Conservation (phyloP, 2,797 vertebrate genomes). For the Capromys pilorides region DNA sequence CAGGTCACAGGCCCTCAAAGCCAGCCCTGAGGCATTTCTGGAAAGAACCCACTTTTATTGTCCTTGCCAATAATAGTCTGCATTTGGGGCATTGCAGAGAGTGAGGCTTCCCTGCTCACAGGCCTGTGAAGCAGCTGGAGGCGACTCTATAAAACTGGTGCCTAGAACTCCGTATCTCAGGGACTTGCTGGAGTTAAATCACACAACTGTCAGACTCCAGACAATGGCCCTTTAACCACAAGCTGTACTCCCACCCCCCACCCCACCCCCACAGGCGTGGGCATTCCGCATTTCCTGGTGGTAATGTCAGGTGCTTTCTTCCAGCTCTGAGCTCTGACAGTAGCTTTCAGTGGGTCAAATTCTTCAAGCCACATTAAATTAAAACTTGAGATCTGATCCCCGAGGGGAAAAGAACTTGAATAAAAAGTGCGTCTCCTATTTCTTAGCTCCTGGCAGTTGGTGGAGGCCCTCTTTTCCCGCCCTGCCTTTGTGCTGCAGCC, state of each 20-base stretch:
- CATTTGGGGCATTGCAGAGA: not conserved
- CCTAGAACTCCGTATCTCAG: not conserved
- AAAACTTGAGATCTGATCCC: conserved; percentile 67
- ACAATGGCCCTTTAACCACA: not conserved
- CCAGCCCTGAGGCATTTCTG: not conserved
- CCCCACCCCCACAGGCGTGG: not conserved
- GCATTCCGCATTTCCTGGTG: not conserved
- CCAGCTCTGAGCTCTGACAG: conserved; percentile 48
- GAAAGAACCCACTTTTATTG: not conserved
- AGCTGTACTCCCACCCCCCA: not conserved
- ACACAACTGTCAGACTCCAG: not conserved
- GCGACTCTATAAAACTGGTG: not conserved
- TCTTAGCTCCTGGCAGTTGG: conserved; percentile 66
- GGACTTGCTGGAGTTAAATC: not conserved
- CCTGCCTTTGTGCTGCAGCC: conserved; percentile 49
- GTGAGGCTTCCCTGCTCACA: not conserved
- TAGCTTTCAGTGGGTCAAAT: conserved; percentile 59
- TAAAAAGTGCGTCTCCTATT: conserved; percentile 65
- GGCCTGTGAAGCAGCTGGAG: not conserved
- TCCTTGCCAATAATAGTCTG: too few relatives aligned
- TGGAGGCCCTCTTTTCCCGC: not conserved
- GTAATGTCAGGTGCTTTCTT: conserved; percentile 41
- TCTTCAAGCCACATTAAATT: conserved; percentile 77
- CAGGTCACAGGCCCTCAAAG: not conserved
- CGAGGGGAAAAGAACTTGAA: conserved; percentile 30